Conservation (phyloP, 1,140 invertebrate species). For the Maniola jurtina region DNA sequence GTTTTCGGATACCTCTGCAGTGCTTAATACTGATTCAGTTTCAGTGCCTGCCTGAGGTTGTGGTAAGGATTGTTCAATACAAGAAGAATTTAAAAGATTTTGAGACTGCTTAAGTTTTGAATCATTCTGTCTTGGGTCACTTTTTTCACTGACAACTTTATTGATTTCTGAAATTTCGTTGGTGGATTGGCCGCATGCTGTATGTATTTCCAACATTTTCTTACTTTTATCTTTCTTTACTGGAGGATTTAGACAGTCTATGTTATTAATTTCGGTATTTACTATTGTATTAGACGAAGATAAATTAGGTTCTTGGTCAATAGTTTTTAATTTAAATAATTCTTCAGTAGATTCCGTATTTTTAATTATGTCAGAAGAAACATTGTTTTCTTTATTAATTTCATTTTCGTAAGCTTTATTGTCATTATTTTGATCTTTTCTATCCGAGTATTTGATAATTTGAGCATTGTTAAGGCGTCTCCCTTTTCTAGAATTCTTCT, state of each 20-base stretch:
- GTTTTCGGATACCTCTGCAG: neutral
- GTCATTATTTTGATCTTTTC: conserved; percentile 3
- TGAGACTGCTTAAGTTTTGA: neutral
- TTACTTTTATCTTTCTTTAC: neutral
- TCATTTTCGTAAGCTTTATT: conserved; percentile 20
- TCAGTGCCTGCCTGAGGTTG: neutral
- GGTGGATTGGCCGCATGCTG: neutral
- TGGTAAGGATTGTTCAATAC: neutral
- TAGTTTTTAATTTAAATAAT: conserved; percentile 6
- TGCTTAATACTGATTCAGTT: neutral
- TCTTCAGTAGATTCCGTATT: conserved; percentile 23
- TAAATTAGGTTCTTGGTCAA: conserved; percentile 16
- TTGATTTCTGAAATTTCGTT: neutral
- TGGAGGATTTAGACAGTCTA: neutral
- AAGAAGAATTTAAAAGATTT: neutral
- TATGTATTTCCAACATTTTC: neutral
- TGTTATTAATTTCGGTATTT: neutral
- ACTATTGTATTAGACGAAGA: neutral
- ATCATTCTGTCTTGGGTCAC: neutral
- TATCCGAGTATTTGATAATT: conserved; percentile 10
- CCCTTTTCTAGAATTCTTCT: conserved; percentile 25
- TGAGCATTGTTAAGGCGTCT: conserved; percentile 8
- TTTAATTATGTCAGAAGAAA: conserved; percentile 19
- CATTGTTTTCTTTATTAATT: conserved; percentile 36
- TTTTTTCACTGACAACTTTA: neutral